Evolutionary conservation across 2,113 vertebrate species (phyloP).

Genomic region (Cochlearius cochlearius): DNA sequence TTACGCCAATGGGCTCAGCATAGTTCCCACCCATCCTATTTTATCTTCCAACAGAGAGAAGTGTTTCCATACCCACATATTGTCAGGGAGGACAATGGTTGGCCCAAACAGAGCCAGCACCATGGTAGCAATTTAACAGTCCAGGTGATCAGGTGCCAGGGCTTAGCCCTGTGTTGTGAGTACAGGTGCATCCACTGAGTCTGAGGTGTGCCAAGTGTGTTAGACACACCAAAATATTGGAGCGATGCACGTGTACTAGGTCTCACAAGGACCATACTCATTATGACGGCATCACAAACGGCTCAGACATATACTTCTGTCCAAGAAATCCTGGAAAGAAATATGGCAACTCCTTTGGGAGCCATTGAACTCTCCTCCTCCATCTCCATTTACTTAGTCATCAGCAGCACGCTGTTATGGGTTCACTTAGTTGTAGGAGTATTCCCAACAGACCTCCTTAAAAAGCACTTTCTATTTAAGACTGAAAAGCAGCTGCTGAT

Average conservation of each 20-base stretch:
- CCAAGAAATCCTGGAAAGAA: conserved; percentile 58
- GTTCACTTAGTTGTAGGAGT: neutral
- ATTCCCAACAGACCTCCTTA: conserved; percentile 47
- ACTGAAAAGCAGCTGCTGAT: conserved; percentile 45
- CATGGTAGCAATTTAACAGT: neutral
- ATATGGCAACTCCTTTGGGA: conserved; percentile 42
- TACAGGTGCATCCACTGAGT: neutral
- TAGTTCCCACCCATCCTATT: neutral
- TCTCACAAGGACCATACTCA: neutral
- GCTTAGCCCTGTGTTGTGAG: neutral
- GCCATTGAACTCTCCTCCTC: neutral
- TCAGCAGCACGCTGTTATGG: neutral
- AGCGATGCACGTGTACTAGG: neutral
- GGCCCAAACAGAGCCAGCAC: neutral
- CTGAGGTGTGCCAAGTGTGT: neutral
- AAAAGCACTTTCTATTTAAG: conserved; percentile 56
- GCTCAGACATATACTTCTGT: neutral
- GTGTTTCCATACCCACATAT: neutral
- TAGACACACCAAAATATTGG: neutral
- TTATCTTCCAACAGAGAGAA: neutral
- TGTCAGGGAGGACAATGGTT: neutral
- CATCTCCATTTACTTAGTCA: conserved; percentile 53
- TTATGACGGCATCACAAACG: conserved; percentile 18
- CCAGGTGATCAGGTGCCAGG: neutral
- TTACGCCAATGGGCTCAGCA: neutral